Evolutionary conservation across 1,140 invertebrate genomes (phyloP).

Genomic region (Arion vulgaris): DNA sequence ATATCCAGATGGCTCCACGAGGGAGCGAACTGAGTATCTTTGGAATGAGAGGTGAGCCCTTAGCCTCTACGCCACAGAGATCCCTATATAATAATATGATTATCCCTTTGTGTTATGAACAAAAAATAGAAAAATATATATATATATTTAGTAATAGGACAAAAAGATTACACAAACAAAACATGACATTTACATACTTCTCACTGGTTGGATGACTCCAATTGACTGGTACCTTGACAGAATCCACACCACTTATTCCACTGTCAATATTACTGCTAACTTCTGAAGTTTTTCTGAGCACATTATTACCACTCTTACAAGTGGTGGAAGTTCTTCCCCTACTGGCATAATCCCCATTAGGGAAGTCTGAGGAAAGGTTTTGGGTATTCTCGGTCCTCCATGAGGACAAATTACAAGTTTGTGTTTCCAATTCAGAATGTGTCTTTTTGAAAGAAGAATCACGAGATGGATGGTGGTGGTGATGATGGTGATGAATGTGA

Average conservation of each 20-base stretch:
- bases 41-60: no score
- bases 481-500: slow-evolving; percentile 69
- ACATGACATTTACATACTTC: slow-evolving; percentile 39
- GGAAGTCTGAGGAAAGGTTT: slow-evolving; percentile 34
- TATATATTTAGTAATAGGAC: no score
- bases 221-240: slow-evolving; percentile 54
- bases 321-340: slow-evolving; percentile 46
- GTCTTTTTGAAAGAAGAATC: slow-evolving; percentile 50
- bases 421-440: slow-evolving; percentile 60
- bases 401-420: slow-evolving; percentile 37
- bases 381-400: slow-evolving; percentile 14
- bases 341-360: slow-evolving; percentile 43
- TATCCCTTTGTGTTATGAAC: no score
- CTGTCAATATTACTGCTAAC: slow-evolving; percentile 79
- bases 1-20: no score
- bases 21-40: no score
- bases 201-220: slow-evolving; percentile 63
- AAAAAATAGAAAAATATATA: no score
- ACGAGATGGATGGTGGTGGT: slow-evolving; percentile 64
- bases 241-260: slow-evolving; percentile 81
- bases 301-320: slow-evolving; percentile 41
- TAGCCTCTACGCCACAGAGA: no score
- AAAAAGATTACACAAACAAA: no score
- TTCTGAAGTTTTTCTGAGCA: slow-evolving; percentile 60
- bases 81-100: no score